These are phyloP conservation scores for Madoqua kirkii DNA, from an alignment of 2,113 vertebrate species.

Conservation along the genomic window DNA sequence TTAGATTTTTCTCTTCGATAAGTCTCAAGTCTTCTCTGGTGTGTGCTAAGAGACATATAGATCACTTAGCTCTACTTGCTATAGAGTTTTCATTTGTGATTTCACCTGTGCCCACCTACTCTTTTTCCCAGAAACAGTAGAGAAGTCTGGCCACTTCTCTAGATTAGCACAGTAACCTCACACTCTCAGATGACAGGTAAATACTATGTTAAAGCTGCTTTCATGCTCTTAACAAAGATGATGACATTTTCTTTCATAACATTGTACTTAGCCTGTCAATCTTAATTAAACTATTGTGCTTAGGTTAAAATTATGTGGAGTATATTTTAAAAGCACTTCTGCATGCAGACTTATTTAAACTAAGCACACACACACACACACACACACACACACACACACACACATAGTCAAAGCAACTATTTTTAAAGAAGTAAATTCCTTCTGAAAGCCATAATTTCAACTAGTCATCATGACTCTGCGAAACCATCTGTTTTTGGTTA, in stretches of 20 bases:
- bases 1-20: neutral
- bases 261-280: neutral
- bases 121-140: neutral
- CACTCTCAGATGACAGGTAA: neutral
- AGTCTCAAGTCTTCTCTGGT: neutral
- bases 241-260: slow-evolving; percentile 25
- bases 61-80: neutral
- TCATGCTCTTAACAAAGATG: neutral
- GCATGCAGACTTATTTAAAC: neutral
- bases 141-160: neutral
- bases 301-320: neutral
- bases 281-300: slow-evolving; percentile 14
- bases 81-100: neutral
- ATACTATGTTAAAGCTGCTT: neutral
- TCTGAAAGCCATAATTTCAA: neutral
- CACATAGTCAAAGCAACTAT: neutral
- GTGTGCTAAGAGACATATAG: neutral
- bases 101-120: neutral
- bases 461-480: neutral
- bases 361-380: neutral
- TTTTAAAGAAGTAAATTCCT: neutral
- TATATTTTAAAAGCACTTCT: neutral
- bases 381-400: neutral
- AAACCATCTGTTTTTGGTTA: neutral
- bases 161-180: neutral